Conservation (phyloP, 2,797 vertebrate species). For the Anomalospiza imberbis region DNA sequence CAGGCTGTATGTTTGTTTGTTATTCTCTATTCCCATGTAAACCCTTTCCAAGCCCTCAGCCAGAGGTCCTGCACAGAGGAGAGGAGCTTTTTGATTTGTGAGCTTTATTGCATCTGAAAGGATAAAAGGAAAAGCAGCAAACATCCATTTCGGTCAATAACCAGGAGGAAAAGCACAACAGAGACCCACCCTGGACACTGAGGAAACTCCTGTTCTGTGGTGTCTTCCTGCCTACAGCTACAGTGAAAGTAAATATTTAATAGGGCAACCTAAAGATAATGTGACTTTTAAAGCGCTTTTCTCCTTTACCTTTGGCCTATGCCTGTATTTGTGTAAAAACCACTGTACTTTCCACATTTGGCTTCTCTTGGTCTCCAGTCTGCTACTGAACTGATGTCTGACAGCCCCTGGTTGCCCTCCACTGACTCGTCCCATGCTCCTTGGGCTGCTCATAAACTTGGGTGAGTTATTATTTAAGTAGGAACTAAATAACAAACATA, state of each 20-base stretch:
- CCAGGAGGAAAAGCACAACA: neutral
- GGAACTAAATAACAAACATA: neutral
- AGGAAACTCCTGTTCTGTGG: neutral
- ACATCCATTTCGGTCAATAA: neutral
- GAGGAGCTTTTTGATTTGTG: neutral
- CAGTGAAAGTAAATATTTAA: neutral
- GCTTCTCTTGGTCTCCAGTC: neutral
- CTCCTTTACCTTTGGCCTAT: neutral
- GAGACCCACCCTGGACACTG: fast-evolving
- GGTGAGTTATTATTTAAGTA: neutral
- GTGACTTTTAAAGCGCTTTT: neutral
- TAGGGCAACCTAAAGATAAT: neutral
- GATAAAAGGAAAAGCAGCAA: neutral
- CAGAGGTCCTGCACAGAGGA: neutral
- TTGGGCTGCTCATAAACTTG: neutral
- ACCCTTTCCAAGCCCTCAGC: too few species aligned
- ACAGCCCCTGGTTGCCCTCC: neutral
- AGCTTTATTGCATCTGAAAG: neutral
- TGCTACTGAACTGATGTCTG: neutral
- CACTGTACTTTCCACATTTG: neutral
- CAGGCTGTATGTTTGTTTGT: neutral
- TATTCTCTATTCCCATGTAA: neutral
- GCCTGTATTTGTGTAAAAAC: neutral
- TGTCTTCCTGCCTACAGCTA: neutral
- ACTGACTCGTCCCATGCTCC: neutral